Evolutionary conservation across 2,113 vertebrate species (phyloP), one percentile per base, ranked within the genome.

Genomic region (Platysternon megacephalum): DNA sequence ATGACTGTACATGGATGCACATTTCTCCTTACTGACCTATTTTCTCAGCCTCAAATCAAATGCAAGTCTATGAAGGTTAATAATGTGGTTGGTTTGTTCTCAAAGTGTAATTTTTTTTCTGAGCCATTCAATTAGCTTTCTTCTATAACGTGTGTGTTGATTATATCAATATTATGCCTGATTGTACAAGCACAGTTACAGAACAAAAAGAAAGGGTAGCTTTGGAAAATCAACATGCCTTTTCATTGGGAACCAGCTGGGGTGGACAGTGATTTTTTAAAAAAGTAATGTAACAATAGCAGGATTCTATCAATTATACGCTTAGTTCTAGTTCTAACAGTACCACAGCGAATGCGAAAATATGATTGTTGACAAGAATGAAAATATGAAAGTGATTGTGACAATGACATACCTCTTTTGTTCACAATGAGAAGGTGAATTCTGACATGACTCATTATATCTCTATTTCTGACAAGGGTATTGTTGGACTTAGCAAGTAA

Each of bases 401-500:
- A 85, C 2, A 14, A 95, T 94, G 94, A 95, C 94, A 85, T 89
- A 84, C 22, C 12, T 12, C 84, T 46, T 46, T 86, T 95, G 86
- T 87, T 85, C 22, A 0, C 0, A 53, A 92, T 61, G 53, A 91
- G 85, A 74, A 55, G 87, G 91, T 76, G 68, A 93, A 76, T 76
- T 76, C 72, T 44, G 72, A 44, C 39, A 44, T 28, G 24, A 76
- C 85, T 95, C 84, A 87, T 84, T 81, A 52, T 51, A 21, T 92
- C 88, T 93, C 89, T 94, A 22, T 88, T 96, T 96, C 91, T 96
- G 94, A 96, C 88, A 85, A 92, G 4, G 16, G 92, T 55, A 83
- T 92, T 84, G 88, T 95, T 95, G 79, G 72, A 88, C 95, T 93
- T 94, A 97, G 89, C 86, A 94, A 85, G 44, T 17, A 78, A 94